A percentile compares a stretch with the other conserved stretches of the same genome.
Evolutionary conservation across 2,888 invertebrate species (phyloP).

Genomic region (Sisyra nigra): DNA sequence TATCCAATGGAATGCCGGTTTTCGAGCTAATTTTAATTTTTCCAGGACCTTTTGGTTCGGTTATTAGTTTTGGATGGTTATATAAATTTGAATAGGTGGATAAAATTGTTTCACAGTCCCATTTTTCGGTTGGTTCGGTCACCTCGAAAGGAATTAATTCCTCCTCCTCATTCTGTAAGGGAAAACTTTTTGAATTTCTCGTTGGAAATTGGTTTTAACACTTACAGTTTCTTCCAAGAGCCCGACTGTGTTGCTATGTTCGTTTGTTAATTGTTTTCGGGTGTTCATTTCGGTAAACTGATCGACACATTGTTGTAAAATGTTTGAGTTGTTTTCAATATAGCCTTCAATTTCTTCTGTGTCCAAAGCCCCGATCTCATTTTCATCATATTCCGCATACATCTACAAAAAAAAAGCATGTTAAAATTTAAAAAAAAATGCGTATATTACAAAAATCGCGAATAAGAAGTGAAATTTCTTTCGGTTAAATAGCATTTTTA

Average conservation of each 20-base stretch:
- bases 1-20: slow-evolving; percentile 59
- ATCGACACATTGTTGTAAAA: slow-evolving; percentile 54
- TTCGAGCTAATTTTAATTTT: slow-evolving; percentile 55
- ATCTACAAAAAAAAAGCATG: slow-evolving; percentile 33
- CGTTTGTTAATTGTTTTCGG: slow-evolving; percentile 37
- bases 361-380: slow-evolving; percentile 78
- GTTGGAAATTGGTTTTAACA: background rate
- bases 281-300: slow-evolving; percentile 52
- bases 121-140: slow-evolving; percentile 48
- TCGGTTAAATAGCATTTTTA: slow-evolving; percentile 9
- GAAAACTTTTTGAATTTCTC: slow-evolving; percentile 25
- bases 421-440: no score
- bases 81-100: slow-evolving; percentile 83
- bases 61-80: slow-evolving; percentile 81
- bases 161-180: slow-evolving; percentile 33
- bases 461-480: no score
- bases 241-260: slow-evolving; percentile 14
- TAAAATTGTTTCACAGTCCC: slow-evolving; percentile 86
- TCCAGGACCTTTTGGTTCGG: slow-evolving; percentile 45
- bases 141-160: slow-evolving; percentile 42
- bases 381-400: slow-evolving; percentile 74
- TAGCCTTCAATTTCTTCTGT: slow-evolving; percentile 78
- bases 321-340: slow-evolving; percentile 47
- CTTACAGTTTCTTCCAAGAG: slow-evolving; percentile 12
- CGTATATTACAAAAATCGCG: no score